Evolutionary conservation across 2,888 invertebrate genomes (phyloP).

Genomic region (Eristalis arbustorum): DNA sequence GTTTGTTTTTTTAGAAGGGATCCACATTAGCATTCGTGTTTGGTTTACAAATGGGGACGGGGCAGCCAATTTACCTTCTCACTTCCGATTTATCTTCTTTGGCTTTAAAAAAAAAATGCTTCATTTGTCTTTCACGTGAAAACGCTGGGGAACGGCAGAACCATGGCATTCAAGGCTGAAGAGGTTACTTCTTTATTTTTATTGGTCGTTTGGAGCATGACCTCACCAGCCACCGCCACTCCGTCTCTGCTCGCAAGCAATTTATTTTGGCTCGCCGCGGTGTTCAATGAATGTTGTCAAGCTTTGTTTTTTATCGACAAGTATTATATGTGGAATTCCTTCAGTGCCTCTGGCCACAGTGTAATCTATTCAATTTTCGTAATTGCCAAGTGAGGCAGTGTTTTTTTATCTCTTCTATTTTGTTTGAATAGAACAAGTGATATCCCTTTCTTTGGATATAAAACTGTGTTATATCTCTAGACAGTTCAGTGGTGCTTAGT

Average conservation of each 20-base stretch:
- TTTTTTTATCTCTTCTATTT: background rate
- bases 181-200: background rate
- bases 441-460: too few species aligned
- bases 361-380: background rate
- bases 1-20: background rate
- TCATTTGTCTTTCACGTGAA: background rate
- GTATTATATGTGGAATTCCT: background rate
- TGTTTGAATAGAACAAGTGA: too few species aligned
- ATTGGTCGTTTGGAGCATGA: background rate
- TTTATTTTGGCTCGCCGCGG: background rate
- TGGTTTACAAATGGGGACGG: background rate
- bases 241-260: too few species aligned
- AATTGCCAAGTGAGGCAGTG: background rate
- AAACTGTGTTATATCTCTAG: too few species aligned
- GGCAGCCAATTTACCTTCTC: background rate
- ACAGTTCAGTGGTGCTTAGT: too few species aligned
- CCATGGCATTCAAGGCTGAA: background rate
- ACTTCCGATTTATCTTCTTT: background rate
- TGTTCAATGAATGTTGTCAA: background rate
- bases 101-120: too few species aligned
- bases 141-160: background rate
- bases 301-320: background rate
- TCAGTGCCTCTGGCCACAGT: background rate
- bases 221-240: background rate
- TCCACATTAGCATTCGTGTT: background rate